Evolutionary conservation across 2,113 vertebrate genomes (phyloP), one percentile per base, ranked within the genome.

Genomic region (Pimephales promelas): DNA sequence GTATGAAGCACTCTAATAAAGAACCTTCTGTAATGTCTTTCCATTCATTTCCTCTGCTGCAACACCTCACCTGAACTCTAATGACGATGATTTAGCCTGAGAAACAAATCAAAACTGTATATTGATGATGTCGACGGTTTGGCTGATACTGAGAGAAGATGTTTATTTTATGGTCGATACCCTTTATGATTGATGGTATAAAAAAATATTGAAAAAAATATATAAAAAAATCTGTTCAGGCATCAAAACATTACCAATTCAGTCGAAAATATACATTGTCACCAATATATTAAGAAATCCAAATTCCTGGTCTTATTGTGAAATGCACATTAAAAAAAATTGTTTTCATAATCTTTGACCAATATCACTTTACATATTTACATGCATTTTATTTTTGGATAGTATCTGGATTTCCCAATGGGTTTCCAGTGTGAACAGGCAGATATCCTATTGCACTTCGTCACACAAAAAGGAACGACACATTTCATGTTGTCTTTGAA

Each of bases 1-100:
- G 57, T 40, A 75, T 34, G 28, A 82, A 72, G 5, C 36, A 13
- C 47, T 75, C 36, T 57, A 45, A 62, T 57, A 45, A 73, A 52
- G 31, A 36, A 28, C 49, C 66, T 73, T 43, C 36, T 83, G 81
- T 79, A 49, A 43, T 4, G 0, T 47, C 2, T n/a, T 26, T 43
- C 31, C 34, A 59, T 40, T 78, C 18, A 77, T 36, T 54, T 76
- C 10, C 52, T 57, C 31, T 24, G 31, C 20, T 24, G 31, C 6
- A 57, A 57, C 34, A 24, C 70, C 9, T 83, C 56, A 77, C 75
- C 22, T 24, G 36, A 77, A 9, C 6, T 56, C 56, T 61, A 13
- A 78, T 2, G 54, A 4, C 3, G 36, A 3, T 3, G 20, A 40
- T 57, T 77, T 0, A 59, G 52, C n/a, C 22, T 59, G 54, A 59